phyloP scores from a whole-genome alignment of 2,797 vertebrate genomes.

The Sebastes trivittatus region DNA sequence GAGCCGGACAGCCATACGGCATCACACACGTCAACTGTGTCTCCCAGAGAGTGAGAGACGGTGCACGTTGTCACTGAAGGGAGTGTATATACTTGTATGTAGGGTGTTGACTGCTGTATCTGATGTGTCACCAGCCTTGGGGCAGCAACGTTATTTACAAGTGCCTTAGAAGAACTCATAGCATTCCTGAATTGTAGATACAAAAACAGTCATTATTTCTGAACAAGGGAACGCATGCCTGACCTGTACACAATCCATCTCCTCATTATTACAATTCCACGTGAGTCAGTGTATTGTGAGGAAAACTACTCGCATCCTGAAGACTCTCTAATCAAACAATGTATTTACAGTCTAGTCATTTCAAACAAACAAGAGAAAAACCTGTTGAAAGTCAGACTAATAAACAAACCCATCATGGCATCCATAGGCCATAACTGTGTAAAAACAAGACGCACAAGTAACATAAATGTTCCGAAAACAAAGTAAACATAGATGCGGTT shows the following conservation, averaged over 20 bases:
- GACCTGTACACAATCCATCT: constrained; percentile 57
- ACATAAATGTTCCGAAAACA: constrained; percentile 58
- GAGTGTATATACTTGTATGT: background rate
- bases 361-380: constrained; percentile 59
- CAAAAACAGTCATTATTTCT: constrained; percentile 59
- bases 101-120: constrained; percentile 18
- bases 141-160: constrained; percentile 69
- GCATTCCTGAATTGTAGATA: constrained; percentile 55
- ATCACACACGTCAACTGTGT: constrained; percentile 26
- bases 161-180: constrained; percentile 61
- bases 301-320: constrained; percentile 28
- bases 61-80: constrained; percentile 23
- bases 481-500: constrained; percentile 67
- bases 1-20: background rate
- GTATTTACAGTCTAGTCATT: constrained; percentile 38
- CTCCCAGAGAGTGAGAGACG: constrained; percentile 13
- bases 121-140: constrained; percentile 48
- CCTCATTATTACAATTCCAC: constrained; percentile 22
- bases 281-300: constrained; percentile 16
- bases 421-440: constrained; percentile 32
- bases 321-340: constrained; percentile 38
- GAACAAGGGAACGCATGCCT: constrained; percentile 32
- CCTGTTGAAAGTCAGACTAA: constrained; percentile 44
- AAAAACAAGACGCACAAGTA: constrained; percentile 54
- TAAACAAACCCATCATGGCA: constrained; percentile 54